Conservation (phyloP, 2,888 invertebrate species). For the Deroplatys truncata region DNA sequence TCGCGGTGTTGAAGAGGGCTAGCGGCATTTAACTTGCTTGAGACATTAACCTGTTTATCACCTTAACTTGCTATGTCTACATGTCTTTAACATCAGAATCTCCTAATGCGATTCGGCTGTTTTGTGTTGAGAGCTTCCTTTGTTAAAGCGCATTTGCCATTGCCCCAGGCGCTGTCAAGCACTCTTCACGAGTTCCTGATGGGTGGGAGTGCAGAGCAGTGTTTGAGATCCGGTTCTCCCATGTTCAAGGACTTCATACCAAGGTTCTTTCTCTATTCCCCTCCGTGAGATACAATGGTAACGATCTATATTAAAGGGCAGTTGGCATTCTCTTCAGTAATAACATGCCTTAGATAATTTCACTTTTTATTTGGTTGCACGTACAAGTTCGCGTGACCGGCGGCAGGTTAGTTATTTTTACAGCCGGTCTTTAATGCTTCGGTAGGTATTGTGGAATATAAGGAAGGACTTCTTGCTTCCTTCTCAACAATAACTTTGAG, state of each 20-base stretch:
- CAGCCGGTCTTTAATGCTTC: neutral
- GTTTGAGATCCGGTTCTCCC: neutral
- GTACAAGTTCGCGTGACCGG: neutral
- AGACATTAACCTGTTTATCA: too few relatives aligned
- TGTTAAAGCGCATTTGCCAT: neutral
- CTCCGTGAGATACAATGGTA: neutral
- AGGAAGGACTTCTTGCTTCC: neutral
- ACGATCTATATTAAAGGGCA: neutral
- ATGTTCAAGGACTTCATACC: neutral
- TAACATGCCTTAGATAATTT: neutral
- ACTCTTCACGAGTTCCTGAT: neutral
- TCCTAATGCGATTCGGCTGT: too few relatives aligned
- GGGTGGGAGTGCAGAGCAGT: neutral
- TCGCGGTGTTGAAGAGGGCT: too few relatives aligned
- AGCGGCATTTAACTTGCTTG: too few relatives aligned
- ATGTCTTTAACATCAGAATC: too few relatives aligned
- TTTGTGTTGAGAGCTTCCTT: too few relatives aligned
- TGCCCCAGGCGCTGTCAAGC: neutral
- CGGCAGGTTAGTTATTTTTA: neutral
- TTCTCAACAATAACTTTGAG: neutral
- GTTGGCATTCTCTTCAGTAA: neutral
- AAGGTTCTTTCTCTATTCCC: neutral
- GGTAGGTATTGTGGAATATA: neutral
- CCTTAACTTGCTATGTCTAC: too few relatives aligned
- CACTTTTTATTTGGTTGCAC: neutral